Evolutionary conservation across 2,888 invertebrate species (phyloP).

Genomic region (Plagiodera versicolora): DNA sequence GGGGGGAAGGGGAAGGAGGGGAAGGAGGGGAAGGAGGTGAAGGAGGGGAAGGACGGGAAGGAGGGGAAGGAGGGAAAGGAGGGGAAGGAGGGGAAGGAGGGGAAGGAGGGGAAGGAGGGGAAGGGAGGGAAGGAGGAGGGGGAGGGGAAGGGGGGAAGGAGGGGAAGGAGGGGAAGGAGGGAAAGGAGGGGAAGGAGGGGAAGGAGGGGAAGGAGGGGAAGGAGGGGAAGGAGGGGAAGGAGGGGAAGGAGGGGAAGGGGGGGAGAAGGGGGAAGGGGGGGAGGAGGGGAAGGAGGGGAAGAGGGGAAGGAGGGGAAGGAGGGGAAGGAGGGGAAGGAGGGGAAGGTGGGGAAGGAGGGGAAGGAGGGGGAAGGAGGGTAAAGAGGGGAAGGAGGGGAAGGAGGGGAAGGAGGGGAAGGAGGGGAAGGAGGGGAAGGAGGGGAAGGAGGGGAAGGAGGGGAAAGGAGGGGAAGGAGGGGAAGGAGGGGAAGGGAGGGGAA

Average conservation of each 20-base stretch:
- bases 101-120: too few species aligned
- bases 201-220: not conserved
- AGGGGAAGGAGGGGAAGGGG: not conserved
- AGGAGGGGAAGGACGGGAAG: not conserved
- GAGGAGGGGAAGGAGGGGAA: not conserved
- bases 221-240: not conserved
- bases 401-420: not conserved
- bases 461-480: not conserved
- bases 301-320: not conserved
- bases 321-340: not conserved
- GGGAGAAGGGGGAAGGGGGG: not conserved
- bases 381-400: not conserved
- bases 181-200: not conserved
- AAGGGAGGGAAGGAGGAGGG: not conserved
- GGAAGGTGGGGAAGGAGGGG: not conserved
- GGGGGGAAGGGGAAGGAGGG: not conserved
- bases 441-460: not conserved
- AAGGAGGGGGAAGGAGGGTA: not conserved
- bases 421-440: not conserved
- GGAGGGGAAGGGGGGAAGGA: not conserved
- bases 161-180: not conserved
- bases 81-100: not conserved
- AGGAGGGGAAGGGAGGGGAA: not conserved
- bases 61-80: not conserved
- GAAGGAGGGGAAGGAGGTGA: not conserved